Evolutionary conservation across 2,888 invertebrate species (phyloP), one percentile per base, ranked within the genome.

Genomic region (Falcaria lacertinaria): DNA sequence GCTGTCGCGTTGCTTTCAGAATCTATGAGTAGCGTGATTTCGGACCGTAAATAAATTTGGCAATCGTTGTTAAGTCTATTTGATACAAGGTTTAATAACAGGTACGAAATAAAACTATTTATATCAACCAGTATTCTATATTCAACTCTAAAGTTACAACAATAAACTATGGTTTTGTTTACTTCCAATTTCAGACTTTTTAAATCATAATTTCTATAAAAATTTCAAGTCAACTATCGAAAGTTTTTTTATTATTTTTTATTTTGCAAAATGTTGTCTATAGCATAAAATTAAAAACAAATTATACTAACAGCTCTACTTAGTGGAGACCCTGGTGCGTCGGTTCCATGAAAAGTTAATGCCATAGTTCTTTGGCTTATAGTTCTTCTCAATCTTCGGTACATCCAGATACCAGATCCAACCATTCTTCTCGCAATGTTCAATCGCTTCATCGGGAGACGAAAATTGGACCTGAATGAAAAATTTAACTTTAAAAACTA

Each of bases 311-410:
- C 64, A 69, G 38, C 11, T 78, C 91, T 93, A 99, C 90, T 99
- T 99, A 1, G 98, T 98, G 2, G 97, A 96, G 33, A 95, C 94
- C 64, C 99, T 90, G n/a, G 98, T 98, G 62, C 96, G 94, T 70
- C 94, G 97, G 73, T 98, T 96, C 99, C 99, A 99, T 1, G 97
- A 91, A 82, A 98, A 99, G 78, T 99, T 99, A 15, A 94, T 81
- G 8, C 96, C 98, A 72, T 99, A 99, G 45, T 93, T 95, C 80
- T 99, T 99, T 4, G 94, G 93, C 66, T 93, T 95, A 45, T 94
- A 92, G 22, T 92, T 89, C 67, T 93, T 93, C 25, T 92, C 90
- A 11, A 91, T 91, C 55, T 95, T 93, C 4, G 93, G 93, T 34
- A 94, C 92, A 64, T 98, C 96, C 4, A 99, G 76, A 69, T 92